Evolutionary conservation across 2,888 invertebrate species (phyloP).

Genomic region (Rhingia campestris): DNA sequence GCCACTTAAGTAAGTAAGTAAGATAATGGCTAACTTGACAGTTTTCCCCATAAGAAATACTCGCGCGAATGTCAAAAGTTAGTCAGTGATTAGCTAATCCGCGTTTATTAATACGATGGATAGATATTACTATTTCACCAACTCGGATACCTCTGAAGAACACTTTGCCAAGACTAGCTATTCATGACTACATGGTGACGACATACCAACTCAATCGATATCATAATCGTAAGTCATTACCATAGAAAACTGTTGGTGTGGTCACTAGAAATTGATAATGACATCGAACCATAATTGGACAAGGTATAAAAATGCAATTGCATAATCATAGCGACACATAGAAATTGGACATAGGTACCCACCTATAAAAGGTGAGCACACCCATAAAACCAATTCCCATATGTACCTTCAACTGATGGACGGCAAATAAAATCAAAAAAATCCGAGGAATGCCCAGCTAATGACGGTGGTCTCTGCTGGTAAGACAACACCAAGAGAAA

Average conservation of each 20-base stretch:
- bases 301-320: constrained; percentile 31
- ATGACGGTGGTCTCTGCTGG: constrained; percentile 26
- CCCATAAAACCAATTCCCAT: constrained; percentile 32
- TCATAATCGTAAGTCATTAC: constrained; percentile 22
- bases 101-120: too few relatives aligned
- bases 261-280: constrained; percentile 34
- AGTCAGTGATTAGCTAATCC: too few relatives aligned
- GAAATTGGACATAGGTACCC: neutral
- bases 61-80: too few relatives aligned
- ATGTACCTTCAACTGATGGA: constrained; percentile 5
- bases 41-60: too few relatives aligned
- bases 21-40: too few relatives aligned
- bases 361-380: constrained; percentile 39
- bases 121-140: too few relatives aligned
- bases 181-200: constrained; percentile 1
- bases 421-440: constrained; percentile 42
- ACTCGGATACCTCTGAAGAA: too few relatives aligned
- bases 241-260: constrained; percentile 13
- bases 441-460: constrained; percentile 34
- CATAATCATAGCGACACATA: constrained; percentile 40
- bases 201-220: constrained; percentile 13
- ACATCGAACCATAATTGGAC: constrained; percentile 41
- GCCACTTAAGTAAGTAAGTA: too few relatives aligned
- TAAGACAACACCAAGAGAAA: constrained; percentile 23
- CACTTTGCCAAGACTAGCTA: too few relatives aligned